Evolutionary conservation across 1,140 invertebrate species (phyloP), one percentile per base, ranked within the genome.

Genomic region (Anthonomus grandis): DNA sequence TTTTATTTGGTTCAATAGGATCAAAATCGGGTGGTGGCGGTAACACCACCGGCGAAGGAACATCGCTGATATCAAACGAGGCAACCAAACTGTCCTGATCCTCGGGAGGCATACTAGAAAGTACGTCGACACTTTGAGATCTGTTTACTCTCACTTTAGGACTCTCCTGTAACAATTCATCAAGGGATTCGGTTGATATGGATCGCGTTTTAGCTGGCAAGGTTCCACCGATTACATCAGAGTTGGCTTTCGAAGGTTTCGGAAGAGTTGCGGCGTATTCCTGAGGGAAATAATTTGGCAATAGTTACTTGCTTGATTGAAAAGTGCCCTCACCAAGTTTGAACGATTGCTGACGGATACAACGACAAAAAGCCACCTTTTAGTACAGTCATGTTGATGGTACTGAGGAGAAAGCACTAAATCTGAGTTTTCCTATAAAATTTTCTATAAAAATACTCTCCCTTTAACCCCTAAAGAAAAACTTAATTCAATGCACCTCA

Each of bases 181-280:
- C 45, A 13, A 56, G 15, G 13, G 22, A 8, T 27, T 56, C 54
- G 2, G 54, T 57, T 24, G 55, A 50, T 8, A 50, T 22, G 4
- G 55, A 18, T 12, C 27, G 17, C 15, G 44, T 50, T 37, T 44
- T 58, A 24, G 44, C 47, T 13, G 44, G 24, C 36, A 55, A 31
- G 18, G 53, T 60, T 21, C 57, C 60, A 18, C 49, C 48, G 27
- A 60, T 50, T 25, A 63, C 60, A 31, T 63, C 47, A 8, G 25
- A 24, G 25, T 49, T 55, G 36, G 49, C 50, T 58, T 52, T 59
- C 8, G 24, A 15, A 6, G 57, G n/a, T 62, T 62, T 64, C 17
- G 64, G 64, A 24, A 66, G 52, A 15, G 64, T 64, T 25, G 59
- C 45, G 24, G 53, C 56, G 44, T 64, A 53, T 19, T 59, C 64